Conservation (phyloP, 2,797 vertebrate species). For the Lophotriccus pileatus region DNA sequence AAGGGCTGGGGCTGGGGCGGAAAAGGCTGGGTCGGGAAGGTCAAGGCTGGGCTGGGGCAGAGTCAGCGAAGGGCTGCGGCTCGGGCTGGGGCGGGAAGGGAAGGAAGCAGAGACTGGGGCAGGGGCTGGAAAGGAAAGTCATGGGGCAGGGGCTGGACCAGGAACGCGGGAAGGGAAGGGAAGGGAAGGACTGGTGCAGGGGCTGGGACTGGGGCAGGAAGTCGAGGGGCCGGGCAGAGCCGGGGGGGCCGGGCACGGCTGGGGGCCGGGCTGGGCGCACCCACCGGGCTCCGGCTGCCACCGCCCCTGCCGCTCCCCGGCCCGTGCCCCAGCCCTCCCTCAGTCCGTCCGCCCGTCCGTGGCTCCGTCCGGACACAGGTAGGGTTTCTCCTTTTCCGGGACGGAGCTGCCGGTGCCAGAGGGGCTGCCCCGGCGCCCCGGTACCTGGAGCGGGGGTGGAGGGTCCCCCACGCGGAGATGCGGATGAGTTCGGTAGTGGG, state of each 20-base stretch:
- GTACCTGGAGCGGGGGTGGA: neutral
- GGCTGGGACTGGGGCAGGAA: neutral
- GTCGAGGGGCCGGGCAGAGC: neutral
- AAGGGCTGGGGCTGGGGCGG: neutral
- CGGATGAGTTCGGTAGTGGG: neutral
- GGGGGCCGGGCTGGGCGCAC: neutral
- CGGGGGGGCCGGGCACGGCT: neutral
- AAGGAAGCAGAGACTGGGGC: neutral
- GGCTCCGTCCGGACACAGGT: neutral
- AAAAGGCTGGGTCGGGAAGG: neutral
- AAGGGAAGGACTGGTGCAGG: neutral
- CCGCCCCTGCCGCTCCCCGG: neutral
- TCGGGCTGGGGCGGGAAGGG: neutral
- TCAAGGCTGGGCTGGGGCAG: neutral
- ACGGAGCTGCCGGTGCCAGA: neutral
- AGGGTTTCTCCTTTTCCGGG: neutral
- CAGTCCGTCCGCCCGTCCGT: neutral
- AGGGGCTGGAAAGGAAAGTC: neutral
- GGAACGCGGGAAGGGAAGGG: neutral
- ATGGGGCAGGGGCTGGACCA: neutral
- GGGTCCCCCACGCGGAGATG: neutral
- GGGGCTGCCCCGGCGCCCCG: neutral
- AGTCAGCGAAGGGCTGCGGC: neutral
- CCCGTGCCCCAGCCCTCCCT: neutral
- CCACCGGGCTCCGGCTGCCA: neutral